Evolutionary conservation across 2,113 vertebrate genomes (phyloP).

Genomic region (Cyprinodon brontotheroides): DNA sequence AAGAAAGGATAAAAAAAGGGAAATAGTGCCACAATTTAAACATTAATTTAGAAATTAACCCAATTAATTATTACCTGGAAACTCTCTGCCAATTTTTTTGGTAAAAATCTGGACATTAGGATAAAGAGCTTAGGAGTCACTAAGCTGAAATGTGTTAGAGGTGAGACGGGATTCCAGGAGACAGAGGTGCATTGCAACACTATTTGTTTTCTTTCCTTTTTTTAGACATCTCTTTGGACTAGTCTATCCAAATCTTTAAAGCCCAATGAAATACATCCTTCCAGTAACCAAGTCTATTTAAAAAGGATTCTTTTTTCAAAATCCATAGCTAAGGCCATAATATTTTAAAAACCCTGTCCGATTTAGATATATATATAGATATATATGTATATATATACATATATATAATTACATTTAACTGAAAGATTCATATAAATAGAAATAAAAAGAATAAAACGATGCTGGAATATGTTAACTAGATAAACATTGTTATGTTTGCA

Average conservation of each 20-base stretch:
- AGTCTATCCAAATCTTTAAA: background rate
- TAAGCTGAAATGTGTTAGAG: background rate
- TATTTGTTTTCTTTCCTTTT: background rate
- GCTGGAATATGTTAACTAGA: too few species aligned
- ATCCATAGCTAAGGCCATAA: background rate
- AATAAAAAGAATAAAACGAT: too few species aligned
- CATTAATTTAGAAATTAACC: background rate
- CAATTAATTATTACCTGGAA: background rate
- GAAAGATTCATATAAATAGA: too few species aligned
- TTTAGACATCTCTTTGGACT: background rate
- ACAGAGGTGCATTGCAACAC: background rate
- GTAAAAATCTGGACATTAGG: background rate
- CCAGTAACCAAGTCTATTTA: background rate
- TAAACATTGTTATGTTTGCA: too few species aligned
- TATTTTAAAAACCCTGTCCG: too few species aligned
- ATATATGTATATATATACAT: too few species aligned
- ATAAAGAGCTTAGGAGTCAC: background rate
- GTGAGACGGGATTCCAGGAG: background rate
- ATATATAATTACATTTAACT: too few species aligned
- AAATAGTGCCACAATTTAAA: too few species aligned
- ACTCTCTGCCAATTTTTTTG: background rate
- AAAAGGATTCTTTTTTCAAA: background rate
- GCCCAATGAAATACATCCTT: background rate
- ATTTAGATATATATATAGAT: too few species aligned
- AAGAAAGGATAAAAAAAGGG: background rate